Percentiles rank a stretch among this genome's conserved stretches.
These are phyloP conservation scores for Amphipoea lucens DNA, from an alignment of 2,888 invertebrate species.

Conservation along the genomic window DNA sequence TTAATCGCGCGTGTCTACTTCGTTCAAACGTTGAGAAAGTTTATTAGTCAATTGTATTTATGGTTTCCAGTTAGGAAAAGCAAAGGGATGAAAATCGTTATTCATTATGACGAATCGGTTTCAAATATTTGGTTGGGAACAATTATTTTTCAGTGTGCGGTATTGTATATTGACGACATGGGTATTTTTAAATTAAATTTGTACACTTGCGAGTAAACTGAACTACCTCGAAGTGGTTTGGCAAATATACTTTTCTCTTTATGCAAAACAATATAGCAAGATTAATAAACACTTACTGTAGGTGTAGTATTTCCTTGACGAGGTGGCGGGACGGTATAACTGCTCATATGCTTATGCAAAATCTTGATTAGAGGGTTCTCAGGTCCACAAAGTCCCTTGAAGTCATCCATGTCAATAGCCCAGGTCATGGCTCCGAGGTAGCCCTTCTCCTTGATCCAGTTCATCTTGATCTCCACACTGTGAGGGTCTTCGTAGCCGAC, in stretches of 20 bases:
- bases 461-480: slow-evolving; percentile 97
- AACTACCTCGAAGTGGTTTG: background rate
- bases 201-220: background rate
- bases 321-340: slow-evolving; percentile 92
- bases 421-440: slow-evolving; percentile 96
- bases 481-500: slow-evolving; percentile 96
- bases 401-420: slow-evolving; percentile 98
- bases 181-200: background rate
- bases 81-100: slow-evolving; percentile 34
- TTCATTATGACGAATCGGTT: slow-evolving; percentile 40
- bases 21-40: slow-evolving; percentile 64
- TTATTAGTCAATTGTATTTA: slow-evolving; percentile 66
- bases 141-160: slow-evolving; percentile 3
- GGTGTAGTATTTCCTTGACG: slow-evolving; percentile 91
- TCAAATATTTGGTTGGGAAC: slow-evolving; percentile 20
- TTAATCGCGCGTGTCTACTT: slow-evolving; percentile 72
- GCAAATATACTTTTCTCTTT: background rate
- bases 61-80: slow-evolving; percentile 51
- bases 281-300: slow-evolving; percentile 88
- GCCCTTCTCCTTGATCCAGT: slow-evolving; percentile 95
- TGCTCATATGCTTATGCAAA: slow-evolving; percentile 93
- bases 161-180: background rate
- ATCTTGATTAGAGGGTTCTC: slow-evolving; percentile 94
- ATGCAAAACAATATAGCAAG: background rate
- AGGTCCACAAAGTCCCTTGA: slow-evolving; percentile 94